A percentile compares a stretch with the other conserved stretches of the same genome.
phyloP scores from a whole-genome alignment of 2,113 vertebrate genomes.

The Callaeas wilsoni region DNA sequence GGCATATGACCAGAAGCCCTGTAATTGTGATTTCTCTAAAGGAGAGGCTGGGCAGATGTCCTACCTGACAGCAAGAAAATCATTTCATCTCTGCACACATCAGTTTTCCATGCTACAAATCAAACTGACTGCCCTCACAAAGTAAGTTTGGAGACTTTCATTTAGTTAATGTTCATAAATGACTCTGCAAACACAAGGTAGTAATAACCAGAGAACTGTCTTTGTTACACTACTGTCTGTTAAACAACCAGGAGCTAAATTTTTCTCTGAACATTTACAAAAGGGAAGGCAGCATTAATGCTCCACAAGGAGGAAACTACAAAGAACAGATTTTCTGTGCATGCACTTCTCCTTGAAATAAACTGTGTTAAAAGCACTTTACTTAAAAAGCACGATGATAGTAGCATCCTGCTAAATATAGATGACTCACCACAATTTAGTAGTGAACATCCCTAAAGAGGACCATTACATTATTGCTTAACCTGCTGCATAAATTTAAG shows the following conservation, averaged over 20 bases:
- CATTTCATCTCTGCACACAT: neutral
- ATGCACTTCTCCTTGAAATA: constrained; percentile 59
- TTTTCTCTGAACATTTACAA: constrained; percentile 45
- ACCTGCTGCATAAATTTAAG: constrained; percentile 56
- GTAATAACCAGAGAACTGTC: neutral
- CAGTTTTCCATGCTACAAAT: neutral
- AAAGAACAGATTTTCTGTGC: constrained; percentile 49
- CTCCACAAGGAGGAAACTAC: constrained; percentile 25
- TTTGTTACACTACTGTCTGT: constrained; percentile 4
- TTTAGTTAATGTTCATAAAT: neutral
- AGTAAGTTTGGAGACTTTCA: neutral
- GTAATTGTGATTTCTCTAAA: neutral
- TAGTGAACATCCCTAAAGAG: constrained; percentile 48
- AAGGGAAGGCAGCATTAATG: constrained; percentile 49
- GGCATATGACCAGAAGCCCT: neutral
- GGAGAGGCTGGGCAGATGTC: neutral
- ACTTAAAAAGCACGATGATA: constrained; percentile 61
- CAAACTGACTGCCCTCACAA: neutral
- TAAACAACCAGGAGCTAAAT: constrained; percentile 54
- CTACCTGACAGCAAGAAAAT: neutral
- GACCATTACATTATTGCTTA: constrained; percentile 49
- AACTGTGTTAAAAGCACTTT: constrained; percentile 66
- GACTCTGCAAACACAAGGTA: constrained; percentile 13
- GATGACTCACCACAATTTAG: constrained; percentile 61
- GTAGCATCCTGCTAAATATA: constrained; percentile 65